Conservation (phyloP, 2,797 vertebrate species). For the Acanthurus leucopareius region DNA sequence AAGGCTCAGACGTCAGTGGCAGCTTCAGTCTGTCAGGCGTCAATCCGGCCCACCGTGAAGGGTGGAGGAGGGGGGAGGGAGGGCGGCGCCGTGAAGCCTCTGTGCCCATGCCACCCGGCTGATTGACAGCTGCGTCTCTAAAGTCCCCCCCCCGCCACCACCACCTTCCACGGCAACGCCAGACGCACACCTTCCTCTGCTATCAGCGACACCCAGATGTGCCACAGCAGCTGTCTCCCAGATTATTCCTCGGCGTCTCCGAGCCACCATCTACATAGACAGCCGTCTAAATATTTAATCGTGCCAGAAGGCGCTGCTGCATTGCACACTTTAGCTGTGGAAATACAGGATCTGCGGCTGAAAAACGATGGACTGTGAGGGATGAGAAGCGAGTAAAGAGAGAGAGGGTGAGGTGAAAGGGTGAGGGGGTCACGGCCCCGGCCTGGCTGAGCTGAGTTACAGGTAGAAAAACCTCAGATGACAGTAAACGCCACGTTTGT, state of each 20-base stretch:
- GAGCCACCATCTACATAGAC: constrained; percentile 74
- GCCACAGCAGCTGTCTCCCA: constrained; percentile 80
- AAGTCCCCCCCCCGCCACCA: constrained; percentile 53
- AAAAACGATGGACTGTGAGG: constrained; percentile 23
- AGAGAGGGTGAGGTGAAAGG: constrained; percentile 38
- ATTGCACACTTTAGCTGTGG: constrained; percentile 68
- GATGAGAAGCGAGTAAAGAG: constrained; percentile 42
- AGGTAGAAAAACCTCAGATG: constrained; percentile 67
- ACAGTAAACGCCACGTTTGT: constrained; percentile 65
- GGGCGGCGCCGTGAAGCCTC: constrained; percentile 38
- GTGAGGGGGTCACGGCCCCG: constrained; percentile 48
- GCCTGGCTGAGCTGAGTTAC: constrained; percentile 48
- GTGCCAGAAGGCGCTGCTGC: constrained; percentile 76
- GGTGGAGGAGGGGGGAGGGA: too few relatives aligned
- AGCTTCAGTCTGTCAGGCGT: constrained; percentile 68
- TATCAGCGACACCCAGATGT: constrained; percentile 86
- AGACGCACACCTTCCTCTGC: constrained; percentile 73
- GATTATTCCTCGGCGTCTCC: constrained; percentile 76
- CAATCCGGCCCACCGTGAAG: constrained; percentile 63
- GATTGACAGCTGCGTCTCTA: constrained; percentile 81
- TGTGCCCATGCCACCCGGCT: constrained; percentile 45
- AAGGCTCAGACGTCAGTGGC: constrained; percentile 49
- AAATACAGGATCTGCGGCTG: constrained; percentile 64
- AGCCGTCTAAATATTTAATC: constrained; percentile 84
- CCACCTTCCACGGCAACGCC: constrained; percentile 49